phyloP scores from a whole-genome alignment of 37 sponge, comb jelly and placozoan genomes.

The Aphrocallistes beatrix region DNA sequence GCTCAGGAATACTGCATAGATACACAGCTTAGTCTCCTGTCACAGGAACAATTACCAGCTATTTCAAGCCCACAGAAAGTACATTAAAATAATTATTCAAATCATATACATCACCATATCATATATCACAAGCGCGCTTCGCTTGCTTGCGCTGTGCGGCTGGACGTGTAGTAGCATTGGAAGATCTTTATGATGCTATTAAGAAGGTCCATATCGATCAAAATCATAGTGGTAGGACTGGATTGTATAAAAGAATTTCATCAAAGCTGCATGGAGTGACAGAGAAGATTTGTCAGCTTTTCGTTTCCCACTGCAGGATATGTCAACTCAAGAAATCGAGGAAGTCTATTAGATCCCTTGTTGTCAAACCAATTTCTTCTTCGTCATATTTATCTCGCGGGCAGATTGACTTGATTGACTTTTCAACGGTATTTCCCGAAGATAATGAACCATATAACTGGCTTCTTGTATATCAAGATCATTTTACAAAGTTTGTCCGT shows the following conservation, averaged over 20 bases:
- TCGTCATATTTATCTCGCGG: neutral
- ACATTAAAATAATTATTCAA: too few species aligned
- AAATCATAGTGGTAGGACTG: constrained; percentile 13
- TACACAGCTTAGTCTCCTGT: too few species aligned
- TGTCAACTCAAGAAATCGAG: constrained; percentile 1
- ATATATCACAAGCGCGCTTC: too few species aligned
- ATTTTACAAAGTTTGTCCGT: neutral
- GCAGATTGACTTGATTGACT: neutral
- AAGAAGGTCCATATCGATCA: neutral
- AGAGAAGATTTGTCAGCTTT: neutral
- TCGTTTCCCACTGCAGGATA: neutral
- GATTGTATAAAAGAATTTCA: neutral
- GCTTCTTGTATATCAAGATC: neutral
- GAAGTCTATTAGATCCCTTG: neutral
- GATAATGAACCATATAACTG: neutral
- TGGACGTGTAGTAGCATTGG: neutral
- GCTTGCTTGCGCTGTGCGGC: too few species aligned
- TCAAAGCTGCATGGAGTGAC: neutral
- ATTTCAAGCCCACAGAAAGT: too few species aligned
- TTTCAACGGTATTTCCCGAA: constrained; percentile 7
- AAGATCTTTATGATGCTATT: neutral
- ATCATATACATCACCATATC: too few species aligned
- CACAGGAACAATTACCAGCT: too few species aligned
- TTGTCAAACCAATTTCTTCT: neutral
- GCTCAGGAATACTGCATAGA: too few species aligned